These are phyloP conservation scores for Acanthornis magna DNA, from an alignment of 2,797 vertebrate species.

Conservation along the genomic window DNA sequence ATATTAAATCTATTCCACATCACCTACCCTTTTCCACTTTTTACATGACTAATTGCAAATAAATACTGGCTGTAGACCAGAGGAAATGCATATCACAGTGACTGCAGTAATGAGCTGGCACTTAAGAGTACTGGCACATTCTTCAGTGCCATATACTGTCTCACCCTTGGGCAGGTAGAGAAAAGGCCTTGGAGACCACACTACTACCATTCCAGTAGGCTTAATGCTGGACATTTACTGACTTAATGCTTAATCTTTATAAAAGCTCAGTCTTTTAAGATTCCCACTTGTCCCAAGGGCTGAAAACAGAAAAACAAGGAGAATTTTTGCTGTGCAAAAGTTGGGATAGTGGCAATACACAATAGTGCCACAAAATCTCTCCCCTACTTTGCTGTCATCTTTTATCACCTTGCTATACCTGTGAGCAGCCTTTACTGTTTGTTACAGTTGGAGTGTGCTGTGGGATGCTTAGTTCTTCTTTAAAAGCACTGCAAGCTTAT, in stretches of 20 bases:
- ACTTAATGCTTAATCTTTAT: neutral
- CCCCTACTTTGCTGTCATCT: neutral
- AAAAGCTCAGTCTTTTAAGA: neutral
- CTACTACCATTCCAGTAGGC: accelerated
- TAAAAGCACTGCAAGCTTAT: neutral
- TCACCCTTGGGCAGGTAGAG: neutral
- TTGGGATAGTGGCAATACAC: neutral
- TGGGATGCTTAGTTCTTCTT: neutral
- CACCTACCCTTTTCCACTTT: neutral
- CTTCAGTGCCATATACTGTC: accelerated
- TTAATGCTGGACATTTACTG: neutral
- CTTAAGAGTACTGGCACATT: neutral
- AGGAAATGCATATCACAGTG: neutral
- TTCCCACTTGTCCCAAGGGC: neutral
- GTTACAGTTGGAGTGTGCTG: neutral
- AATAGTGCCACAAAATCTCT: neutral
- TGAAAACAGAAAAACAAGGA: neutral
- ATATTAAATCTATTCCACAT: neutral
- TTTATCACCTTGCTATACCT: neutral
- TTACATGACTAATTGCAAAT: neutral
- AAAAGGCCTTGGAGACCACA: neutral
- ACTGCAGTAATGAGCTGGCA: neutral
- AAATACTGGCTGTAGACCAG: neutral
- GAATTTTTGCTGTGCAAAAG: neutral
- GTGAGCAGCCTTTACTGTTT: neutral